A percentile compares a stretch with the other conserved stretches of the same genome.
These are phyloP conservation scores for Carterocephalus palaemon DNA, from an alignment of 2,888 invertebrate species.

Conservation along the genomic window DNA sequence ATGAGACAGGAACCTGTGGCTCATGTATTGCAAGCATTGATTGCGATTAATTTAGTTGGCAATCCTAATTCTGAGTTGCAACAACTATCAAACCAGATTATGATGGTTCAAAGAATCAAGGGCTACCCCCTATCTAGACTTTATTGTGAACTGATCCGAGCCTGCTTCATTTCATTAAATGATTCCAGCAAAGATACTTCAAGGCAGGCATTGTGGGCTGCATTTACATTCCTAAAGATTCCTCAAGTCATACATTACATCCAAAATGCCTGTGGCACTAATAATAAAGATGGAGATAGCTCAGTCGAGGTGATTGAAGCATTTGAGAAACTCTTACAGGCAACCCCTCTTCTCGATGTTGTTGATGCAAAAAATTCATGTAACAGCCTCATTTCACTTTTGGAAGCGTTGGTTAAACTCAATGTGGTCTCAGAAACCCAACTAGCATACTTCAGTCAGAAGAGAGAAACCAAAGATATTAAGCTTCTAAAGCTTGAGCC, in stretches of 20 bases:
- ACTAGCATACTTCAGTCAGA: slow-evolving; percentile 81
- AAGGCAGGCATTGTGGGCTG: slow-evolving; percentile 95
- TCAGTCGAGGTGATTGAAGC: slow-evolving; percentile 89
- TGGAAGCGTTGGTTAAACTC: slow-evolving; percentile 89
- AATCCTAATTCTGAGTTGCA: slow-evolving; percentile 92
- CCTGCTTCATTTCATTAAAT: slow-evolving; percentile 92
- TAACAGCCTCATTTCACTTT: slow-evolving; percentile 89
- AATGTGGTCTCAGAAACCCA: slow-evolving; percentile 89
- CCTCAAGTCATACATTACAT: slow-evolving; percentile 88
- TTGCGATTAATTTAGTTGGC: slow-evolving; percentile 90
- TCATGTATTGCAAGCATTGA: slow-evolving; percentile 87
- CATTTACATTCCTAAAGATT: slow-evolving; percentile 95
- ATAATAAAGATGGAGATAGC: slow-evolving; percentile 81
- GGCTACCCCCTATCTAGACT: slow-evolving; percentile 88
- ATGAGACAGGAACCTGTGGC: slow-evolving; percentile 82
- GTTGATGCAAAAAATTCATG: slow-evolving; percentile 94
- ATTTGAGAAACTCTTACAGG: slow-evolving; percentile 90
- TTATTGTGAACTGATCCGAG: slow-evolving; percentile 93
- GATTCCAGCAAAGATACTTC: slow-evolving; percentile 88
- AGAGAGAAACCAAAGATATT: slow-evolving; percentile 80
- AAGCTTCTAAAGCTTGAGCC: slow-evolving; percentile 84
- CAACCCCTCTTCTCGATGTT: slow-evolving; percentile 90
- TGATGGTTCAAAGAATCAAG: slow-evolving; percentile 91
- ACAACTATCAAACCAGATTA: slow-evolving; percentile 88
- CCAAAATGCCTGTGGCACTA: slow-evolving; percentile 78